Percentiles rank a stretch among this genome's conserved stretches.
These are phyloP conservation scores for Zaprionus capensis DNA, from an alignment of 1,140 invertebrate genomes.

Conservation along the genomic window DNA sequence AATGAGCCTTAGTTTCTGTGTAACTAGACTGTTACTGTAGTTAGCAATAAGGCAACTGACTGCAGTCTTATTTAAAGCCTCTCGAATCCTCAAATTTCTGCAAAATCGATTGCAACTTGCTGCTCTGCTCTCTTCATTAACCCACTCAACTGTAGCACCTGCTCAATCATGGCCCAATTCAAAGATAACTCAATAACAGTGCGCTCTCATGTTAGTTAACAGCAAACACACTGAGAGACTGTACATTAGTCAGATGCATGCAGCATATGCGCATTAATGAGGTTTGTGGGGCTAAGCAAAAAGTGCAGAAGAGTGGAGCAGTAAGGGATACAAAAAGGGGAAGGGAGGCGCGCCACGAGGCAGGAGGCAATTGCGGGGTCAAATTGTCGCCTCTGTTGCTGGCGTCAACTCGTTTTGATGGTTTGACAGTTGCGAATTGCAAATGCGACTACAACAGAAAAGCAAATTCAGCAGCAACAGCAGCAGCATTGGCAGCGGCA, in stretches of 20 bases:
- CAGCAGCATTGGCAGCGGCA: constrained; percentile 22
- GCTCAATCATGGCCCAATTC: neutral
- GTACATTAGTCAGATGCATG: constrained; percentile 1
- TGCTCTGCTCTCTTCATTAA: neutral
- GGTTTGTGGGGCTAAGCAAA: constrained; percentile 33
- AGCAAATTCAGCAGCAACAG: constrained; percentile 37
- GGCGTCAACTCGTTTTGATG: constrained; percentile 69
- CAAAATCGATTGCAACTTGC: neutral
- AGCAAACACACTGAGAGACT: neutral
- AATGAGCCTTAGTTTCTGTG: too few species aligned
- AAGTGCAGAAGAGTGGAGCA: neutral
- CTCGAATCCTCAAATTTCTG: neutral
- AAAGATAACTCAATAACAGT: neutral
- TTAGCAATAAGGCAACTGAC: too few species aligned
- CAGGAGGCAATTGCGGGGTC: neutral
- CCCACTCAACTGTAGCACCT: neutral
- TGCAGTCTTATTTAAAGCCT: neutral
- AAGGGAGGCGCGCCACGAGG: neutral
- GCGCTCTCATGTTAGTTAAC: constrained; percentile 24
- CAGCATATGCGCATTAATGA: constrained; percentile 40
- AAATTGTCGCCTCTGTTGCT: constrained; percentile 60
- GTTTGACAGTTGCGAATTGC: constrained; percentile 50
- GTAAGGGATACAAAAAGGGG: neutral
- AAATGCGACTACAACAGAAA: constrained; percentile 41
- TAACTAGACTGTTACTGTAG: too few species aligned